These are phyloP conservation scores for Cephus runcator DNA, from an alignment of 2,888 invertebrate species.

Conservation along the genomic window DNA sequence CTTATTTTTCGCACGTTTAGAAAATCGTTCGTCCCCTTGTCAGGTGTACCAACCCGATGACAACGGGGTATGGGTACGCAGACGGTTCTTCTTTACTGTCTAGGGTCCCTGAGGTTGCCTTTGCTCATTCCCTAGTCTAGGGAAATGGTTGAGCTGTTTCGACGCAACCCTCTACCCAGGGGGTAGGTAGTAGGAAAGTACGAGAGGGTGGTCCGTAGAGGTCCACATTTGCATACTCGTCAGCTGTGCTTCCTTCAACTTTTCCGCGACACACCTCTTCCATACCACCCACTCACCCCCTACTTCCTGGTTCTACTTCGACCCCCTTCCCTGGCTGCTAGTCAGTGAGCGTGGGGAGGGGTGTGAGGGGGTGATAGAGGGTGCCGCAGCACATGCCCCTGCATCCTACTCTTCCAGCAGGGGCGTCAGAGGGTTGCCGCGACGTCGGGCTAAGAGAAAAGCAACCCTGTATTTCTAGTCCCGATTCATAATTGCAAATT, in stretches of 20 bases:
- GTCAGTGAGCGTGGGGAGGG: constrained; percentile 27
- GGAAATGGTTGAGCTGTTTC: neutral
- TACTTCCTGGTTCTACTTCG: neutral
- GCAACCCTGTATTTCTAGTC: constrained; percentile 61
- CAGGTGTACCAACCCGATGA: neutral
- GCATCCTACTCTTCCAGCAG: constrained; percentile 5
- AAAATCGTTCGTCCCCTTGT: neutral
- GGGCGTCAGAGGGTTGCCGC: constrained; percentile 14
- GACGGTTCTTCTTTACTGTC: neutral
- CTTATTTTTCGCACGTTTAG: neutral
- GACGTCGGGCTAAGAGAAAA: constrained; percentile 38
- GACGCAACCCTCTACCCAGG: constrained; percentile 7
- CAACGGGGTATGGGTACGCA: neutral
- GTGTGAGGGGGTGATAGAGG: constrained; percentile 26
- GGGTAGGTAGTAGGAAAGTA: constrained; percentile 38
- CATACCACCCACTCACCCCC: neutral
- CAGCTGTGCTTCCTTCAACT: constrained; percentile 67
- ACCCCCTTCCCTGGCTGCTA: neutral
- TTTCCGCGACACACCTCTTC: constrained; percentile 59
- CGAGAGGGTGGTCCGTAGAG: constrained; percentile 4
- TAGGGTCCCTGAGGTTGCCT: neutral
- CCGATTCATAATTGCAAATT: constrained; percentile 66
- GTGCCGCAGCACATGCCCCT: constrained; percentile 14
- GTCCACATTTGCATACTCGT: constrained; percentile 65
- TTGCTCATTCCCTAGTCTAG: neutral